Evolutionary conservation across 2,797 vertebrate species (phyloP).

Genomic region (Zalophus californianus): DNA sequence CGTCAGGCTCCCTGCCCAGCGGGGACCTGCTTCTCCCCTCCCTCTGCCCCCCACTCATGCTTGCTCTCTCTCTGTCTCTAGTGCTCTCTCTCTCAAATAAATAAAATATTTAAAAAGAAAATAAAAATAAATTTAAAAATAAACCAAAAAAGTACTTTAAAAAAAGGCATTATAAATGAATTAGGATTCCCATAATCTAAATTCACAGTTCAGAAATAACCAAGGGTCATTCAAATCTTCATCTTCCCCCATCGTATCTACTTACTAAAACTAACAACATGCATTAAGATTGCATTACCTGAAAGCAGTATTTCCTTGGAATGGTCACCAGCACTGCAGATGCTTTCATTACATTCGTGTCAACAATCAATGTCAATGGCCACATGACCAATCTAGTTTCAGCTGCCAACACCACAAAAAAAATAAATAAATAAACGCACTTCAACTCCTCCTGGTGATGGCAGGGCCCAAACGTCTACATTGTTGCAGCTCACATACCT

Average conservation of each 20-base stretch:
- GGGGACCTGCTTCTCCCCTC: not conserved
- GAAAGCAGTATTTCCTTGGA: constrained; percentile 20
- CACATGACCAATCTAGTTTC: not conserved
- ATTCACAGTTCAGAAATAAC: not conserved
- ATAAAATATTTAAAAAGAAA: not conserved
- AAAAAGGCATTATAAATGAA: not conserved
- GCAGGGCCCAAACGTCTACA: not conserved
- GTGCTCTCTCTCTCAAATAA: not conserved
- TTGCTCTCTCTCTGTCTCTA: not conserved
- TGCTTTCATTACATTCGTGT: not conserved
- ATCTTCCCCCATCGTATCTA: not conserved
- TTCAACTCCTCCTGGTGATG: not conserved
- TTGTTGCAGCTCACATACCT: not conserved
- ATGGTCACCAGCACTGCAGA: not conserved
- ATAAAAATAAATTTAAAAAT: not conserved
- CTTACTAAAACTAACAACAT: not conserved
- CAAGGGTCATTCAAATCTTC: not conserved
- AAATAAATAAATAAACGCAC: not conserved
- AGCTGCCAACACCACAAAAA: not conserved
- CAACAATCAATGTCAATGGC: not conserved
- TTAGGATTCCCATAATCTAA: constrained; percentile 31
- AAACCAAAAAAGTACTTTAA: not conserved
- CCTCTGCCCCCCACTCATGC: not conserved
- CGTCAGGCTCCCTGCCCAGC: not conserved
- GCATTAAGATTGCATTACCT: constrained; percentile 4